phyloP scores from a whole-genome alignment of 2,113 vertebrate species.

The Oryzias curvinotus region DNA sequence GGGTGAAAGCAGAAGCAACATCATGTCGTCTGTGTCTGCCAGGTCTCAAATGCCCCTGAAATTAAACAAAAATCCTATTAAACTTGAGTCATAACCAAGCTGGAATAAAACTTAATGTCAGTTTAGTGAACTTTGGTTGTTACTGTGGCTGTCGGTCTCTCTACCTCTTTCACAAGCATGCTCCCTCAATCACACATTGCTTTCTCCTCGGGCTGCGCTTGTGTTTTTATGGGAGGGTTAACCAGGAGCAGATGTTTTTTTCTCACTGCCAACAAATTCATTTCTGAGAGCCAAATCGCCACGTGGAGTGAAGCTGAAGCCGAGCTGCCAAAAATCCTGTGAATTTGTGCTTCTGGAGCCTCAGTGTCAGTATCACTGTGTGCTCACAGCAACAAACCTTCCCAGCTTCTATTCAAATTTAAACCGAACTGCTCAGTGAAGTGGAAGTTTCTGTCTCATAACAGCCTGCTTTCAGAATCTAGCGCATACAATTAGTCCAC shows the following conservation, averaged over 20 bases:
- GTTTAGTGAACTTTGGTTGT: slow-evolving; percentile 2
- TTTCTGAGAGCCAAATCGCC: slow-evolving; percentile 60
- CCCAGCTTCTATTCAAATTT: not conserved
- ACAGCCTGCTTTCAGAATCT: not conserved
- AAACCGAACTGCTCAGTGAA: not conserved
- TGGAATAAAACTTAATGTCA: slow-evolving; percentile 13
- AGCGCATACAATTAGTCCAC: not conserved
- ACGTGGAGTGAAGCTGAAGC: slow-evolving; percentile 57
- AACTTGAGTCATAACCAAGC: not conserved
- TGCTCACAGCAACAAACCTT: not conserved
- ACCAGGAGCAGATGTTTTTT: slow-evolving; percentile 70
- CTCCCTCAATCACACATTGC: slow-evolving; percentile 32
- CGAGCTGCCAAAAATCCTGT: slow-evolving; percentile 39
- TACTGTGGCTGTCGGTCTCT: slow-evolving; percentile 2
- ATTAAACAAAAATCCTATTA: too few species aligned
- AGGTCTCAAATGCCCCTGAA: too few species aligned
- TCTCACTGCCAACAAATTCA: slow-evolving; percentile 70
- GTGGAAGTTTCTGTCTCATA: slow-evolving; percentile 4
- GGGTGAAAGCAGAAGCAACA: slow-evolving; percentile 16
- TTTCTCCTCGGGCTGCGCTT: slow-evolving; percentile 24
- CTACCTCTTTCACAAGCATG: slow-evolving; percentile 10
- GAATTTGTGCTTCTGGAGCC: not conserved
- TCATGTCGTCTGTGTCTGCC: slow-evolving; percentile 23
- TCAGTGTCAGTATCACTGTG: not conserved
- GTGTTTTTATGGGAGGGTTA: slow-evolving; percentile 60